A percentile compares a stretch with the other conserved stretches of the same genome.
phyloP scores from a whole-genome alignment of 1,140 invertebrate genomes.

The Globodera rostochiensis region DNA sequence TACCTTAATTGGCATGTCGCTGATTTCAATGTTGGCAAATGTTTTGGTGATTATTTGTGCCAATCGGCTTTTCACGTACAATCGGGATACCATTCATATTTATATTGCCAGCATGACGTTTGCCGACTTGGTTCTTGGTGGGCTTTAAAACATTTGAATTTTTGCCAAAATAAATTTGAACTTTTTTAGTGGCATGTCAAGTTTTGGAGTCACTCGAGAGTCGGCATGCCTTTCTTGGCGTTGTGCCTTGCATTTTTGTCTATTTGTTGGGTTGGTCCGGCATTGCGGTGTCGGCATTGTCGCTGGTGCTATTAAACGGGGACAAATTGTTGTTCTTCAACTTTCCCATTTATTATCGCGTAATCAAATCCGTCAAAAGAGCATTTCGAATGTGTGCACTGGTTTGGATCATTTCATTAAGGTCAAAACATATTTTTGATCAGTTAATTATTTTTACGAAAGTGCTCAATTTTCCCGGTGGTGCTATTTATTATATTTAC shows the following conservation, averaged over 20 bases:
- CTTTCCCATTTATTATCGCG: constrained; percentile 25
- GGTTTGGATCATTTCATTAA: constrained; percentile 6
- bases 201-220: constrained; percentile 17
- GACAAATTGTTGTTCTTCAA: constrained; percentile 18
- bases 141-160: background rate
- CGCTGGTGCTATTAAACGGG: constrained; percentile 18
- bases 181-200: constrained; percentile 12
- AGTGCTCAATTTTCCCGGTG: too few relatives aligned
- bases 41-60: constrained; percentile 16
- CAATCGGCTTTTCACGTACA: background rate
- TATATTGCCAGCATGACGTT: constrained; percentile 21
- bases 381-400: constrained; percentile 8
- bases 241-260: background rate
- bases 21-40: constrained; percentile 4
- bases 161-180: background rate
- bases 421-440: background rate
- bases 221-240: constrained; percentile 5
- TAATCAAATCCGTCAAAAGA: constrained; percentile 23
- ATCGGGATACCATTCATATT: constrained; percentile 19
- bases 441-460: background rate
- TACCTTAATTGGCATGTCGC: background rate
- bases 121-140: constrained; percentile 21
- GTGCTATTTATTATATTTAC: too few relatives aligned
- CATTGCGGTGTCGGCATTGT: constrained; percentile 10
- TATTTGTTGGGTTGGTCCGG: constrained; percentile 9